Evolutionary conservation across 2,113 vertebrate species (phyloP).

Genomic region (Micronycteris hirsuta): DNA sequence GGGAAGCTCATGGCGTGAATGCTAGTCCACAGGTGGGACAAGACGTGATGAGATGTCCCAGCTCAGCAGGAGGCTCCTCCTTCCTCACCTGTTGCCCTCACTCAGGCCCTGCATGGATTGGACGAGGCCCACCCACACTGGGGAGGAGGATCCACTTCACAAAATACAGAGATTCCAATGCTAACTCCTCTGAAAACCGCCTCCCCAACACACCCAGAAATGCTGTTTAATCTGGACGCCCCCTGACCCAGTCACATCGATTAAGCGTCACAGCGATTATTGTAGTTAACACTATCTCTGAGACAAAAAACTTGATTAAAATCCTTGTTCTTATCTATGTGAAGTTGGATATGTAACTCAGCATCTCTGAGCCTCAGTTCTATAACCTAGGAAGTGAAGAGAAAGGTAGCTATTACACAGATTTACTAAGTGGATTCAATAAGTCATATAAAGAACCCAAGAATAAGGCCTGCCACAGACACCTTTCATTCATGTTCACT

Average conservation of each 20-base stretch:
- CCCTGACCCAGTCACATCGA: not conserved
- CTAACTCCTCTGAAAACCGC: not conserved
- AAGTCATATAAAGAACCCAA: not conserved
- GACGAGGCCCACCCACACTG: too few species aligned
- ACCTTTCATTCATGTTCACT: not conserved
- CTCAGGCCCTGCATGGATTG: not conserved
- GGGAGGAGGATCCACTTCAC: not conserved
- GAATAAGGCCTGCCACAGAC: not conserved
- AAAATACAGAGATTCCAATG: too few species aligned
- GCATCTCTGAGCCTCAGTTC: not conserved
- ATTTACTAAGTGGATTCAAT: not conserved
- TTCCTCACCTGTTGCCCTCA: not conserved
- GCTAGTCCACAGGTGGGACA: not conserved
- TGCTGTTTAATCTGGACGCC: not conserved
- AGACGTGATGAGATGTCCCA: too few species aligned
- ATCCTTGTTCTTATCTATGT: not conserved
- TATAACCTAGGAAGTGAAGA: not conserved
- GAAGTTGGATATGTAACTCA: not conserved
- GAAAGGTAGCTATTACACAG: not conserved
- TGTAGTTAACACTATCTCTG: not conserved
- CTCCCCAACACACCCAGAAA: not conserved
- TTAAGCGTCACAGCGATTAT: not conserved
- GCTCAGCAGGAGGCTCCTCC: not conserved
- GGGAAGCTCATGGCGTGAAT: not conserved
- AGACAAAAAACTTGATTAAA: not conserved